phyloP scores from a whole-genome alignment of 1,140 invertebrate species.

The Danaus melanippus region DNA sequence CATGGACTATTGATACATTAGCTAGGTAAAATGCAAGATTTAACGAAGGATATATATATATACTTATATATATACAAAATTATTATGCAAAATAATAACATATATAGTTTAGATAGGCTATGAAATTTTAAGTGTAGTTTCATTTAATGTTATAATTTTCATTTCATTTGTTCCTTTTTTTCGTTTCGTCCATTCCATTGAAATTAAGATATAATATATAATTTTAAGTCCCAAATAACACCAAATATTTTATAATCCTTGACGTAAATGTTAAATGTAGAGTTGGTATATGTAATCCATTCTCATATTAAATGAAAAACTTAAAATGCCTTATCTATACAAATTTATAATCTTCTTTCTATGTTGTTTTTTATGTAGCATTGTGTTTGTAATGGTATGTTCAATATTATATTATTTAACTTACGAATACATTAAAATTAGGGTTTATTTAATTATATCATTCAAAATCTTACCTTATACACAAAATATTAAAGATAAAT shows the following conservation, averaged over 20 bases:
- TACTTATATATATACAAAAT: constrained; percentile 48
- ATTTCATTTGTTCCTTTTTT: constrained; percentile 30
- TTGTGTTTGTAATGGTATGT: constrained; percentile 33
- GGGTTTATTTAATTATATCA: too few relatives aligned
- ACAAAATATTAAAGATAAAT: not conserved
- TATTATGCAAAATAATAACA: constrained; percentile 44
- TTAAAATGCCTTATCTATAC: constrained; percentile 42
- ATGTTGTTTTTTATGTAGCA: constrained; percentile 20
- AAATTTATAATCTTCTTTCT: constrained; percentile 10
- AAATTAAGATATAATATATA: constrained; percentile 42
- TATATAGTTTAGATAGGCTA: constrained; percentile 62
- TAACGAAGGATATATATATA: constrained; percentile 47
- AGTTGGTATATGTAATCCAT: constrained; percentile 35
- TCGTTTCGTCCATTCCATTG: constrained; percentile 40
- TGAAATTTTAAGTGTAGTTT: constrained; percentile 46
- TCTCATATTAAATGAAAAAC: constrained; percentile 28
- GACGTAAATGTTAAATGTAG: constrained; percentile 44
- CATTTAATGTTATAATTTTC: constrained; percentile 16
- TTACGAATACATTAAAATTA: too few relatives aligned
- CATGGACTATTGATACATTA: constrained; percentile 36
- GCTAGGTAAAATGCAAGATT: constrained; percentile 57
- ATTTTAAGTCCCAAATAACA: constrained; percentile 64
- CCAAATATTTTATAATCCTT: constrained; percentile 60
- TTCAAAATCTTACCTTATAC: too few relatives aligned
- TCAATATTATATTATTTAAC: constrained; percentile 9